phyloP scores from a whole-genome alignment of 2,797 vertebrate species.

The Esox masquinongy region DNA sequence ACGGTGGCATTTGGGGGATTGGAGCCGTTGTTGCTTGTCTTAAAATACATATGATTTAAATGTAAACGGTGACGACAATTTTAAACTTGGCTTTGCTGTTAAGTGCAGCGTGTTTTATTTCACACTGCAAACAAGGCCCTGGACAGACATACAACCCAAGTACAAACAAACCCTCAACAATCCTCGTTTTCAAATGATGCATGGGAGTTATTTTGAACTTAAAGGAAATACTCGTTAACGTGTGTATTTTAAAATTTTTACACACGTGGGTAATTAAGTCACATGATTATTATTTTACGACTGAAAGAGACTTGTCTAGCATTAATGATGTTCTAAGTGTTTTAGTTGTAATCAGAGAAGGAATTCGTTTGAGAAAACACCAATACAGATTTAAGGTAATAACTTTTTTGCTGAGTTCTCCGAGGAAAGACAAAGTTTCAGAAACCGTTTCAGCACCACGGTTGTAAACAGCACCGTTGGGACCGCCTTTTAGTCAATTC shows the following conservation, averaged over 20 bases:
- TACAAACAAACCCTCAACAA: constrained; percentile 42
- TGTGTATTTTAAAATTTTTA: not conserved
- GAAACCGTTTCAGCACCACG: too few relatives aligned
- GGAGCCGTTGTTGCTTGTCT: constrained; percentile 26
- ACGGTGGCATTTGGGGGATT: not conserved
- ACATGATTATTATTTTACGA: not conserved
- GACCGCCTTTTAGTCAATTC: too few relatives aligned
- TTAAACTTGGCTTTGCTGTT: constrained; percentile 55
- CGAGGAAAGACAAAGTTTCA: too few relatives aligned
- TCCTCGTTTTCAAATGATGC: not conserved
- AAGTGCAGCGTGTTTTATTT: constrained; percentile 51
- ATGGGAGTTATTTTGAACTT: too few relatives aligned
- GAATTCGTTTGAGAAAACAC: too few relatives aligned
- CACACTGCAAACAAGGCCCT: constrained; percentile 39
- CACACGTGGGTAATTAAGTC: not conserved
- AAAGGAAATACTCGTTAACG: not conserved
- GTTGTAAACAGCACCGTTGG: too few relatives aligned
- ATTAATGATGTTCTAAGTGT: not conserved
- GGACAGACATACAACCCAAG: constrained; percentile 54
- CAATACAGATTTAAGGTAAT: too few relatives aligned
- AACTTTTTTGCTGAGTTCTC: too few relatives aligned
- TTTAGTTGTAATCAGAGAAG: not conserved
- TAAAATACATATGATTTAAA: constrained; percentile 56
- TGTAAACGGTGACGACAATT: constrained; percentile 58
- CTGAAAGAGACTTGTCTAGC: constrained; percentile 7